Evolutionary conservation across 2,113 vertebrate genomes (phyloP).

Genomic region (Embiotoca jacksoni): DNA sequence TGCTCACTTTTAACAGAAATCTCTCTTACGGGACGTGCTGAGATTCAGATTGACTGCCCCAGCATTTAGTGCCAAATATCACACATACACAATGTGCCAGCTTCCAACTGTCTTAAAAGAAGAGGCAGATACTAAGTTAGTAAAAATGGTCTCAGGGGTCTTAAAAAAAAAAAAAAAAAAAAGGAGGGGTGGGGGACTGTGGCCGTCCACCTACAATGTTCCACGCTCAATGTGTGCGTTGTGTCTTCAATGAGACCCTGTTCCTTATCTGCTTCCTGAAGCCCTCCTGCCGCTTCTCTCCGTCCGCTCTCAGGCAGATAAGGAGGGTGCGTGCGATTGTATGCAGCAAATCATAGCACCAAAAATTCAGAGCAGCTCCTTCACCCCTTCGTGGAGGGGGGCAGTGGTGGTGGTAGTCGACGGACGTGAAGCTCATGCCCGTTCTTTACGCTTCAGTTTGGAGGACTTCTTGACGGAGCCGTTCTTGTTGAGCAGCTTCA

Average conservation of each 20-base stretch:
- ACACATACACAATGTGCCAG: slow-evolving; percentile 34
- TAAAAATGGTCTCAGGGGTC: slow-evolving; percentile 49
- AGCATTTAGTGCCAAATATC: slow-evolving; percentile 31
- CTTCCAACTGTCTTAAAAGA: slow-evolving; percentile 35
- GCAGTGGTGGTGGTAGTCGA: background rate
- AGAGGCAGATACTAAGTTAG: slow-evolving; percentile 55
- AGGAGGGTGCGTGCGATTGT: slow-evolving; percentile 77
- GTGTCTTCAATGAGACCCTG: slow-evolving; percentile 54
- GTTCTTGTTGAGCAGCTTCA: slow-evolving; percentile 99
- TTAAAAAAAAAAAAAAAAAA: slow-evolving; percentile 8
- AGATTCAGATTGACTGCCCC: slow-evolving; percentile 9
- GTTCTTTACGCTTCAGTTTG: slow-evolving; percentile 97
- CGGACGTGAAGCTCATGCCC: slow-evolving; percentile 81
- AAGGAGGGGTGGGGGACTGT: too few relatives aligned
- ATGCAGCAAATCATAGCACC: slow-evolving; percentile 82
- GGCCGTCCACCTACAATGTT: slow-evolving; percentile 25
- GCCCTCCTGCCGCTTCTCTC: slow-evolving; percentile 37
- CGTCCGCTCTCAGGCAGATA: slow-evolving; percentile 40
- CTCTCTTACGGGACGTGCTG: slow-evolving; percentile 5
- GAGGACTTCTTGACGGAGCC: slow-evolving; percentile 95
- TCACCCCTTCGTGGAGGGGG: slow-evolving; percentile 10
- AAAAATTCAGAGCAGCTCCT: slow-evolving; percentile 65
- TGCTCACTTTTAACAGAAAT: slow-evolving; percentile 29
- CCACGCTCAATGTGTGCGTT: slow-evolving; percentile 29
- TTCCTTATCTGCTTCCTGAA: slow-evolving; percentile 34